Evolutionary conservation across 2,888 invertebrate species (phyloP), one percentile per base, ranked within the genome.

Genomic region (Nephrotoma flavescens): DNA sequence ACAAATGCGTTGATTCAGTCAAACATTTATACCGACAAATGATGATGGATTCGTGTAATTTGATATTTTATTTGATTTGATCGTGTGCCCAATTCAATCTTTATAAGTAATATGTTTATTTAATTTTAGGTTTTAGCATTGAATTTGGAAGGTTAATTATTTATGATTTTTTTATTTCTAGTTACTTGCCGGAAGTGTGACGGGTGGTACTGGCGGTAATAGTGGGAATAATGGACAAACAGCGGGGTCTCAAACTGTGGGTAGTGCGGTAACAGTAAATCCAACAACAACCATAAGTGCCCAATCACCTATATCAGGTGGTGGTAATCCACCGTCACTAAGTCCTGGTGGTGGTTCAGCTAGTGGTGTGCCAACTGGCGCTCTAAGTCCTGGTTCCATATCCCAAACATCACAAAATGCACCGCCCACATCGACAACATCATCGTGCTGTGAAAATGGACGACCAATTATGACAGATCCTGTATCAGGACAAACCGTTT

Each of bases 401-500:
- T 92, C 92, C 88, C 92, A 92, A 89, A 91, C 91, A 88, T 91
- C 91, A 86, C 86, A 86, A 86, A 91, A 90, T 87, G 90, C 90
- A 86, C 90, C 90, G 12, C 88, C 89, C 44, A 83, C 88, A 86
- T 86, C 93, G 88, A 92, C 93, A 87, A 88, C 88, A 88, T 89
- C 92, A 89, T 93, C 95, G 86, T 97, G 97, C 92, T 97, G 97
- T 93, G 97, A 97, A 91, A 97, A 97, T 89, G 97, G 97, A 86
- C 94, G 97, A 88, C 97, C 97, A 88, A 95, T 97, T 92, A 96
- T 97, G 93, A 97, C 97, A 89, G 97, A 98, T 92, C 97, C 97
- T 9, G 96, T 97, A 87, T 96, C 97, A 88, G 97, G 97, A 47
- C 97, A 97, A 92, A 96, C 97, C 87, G 97, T 98, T 89, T 98